Conservation (phyloP, 2,113 vertebrate species). For the Mesocricetus auratus region DNA sequence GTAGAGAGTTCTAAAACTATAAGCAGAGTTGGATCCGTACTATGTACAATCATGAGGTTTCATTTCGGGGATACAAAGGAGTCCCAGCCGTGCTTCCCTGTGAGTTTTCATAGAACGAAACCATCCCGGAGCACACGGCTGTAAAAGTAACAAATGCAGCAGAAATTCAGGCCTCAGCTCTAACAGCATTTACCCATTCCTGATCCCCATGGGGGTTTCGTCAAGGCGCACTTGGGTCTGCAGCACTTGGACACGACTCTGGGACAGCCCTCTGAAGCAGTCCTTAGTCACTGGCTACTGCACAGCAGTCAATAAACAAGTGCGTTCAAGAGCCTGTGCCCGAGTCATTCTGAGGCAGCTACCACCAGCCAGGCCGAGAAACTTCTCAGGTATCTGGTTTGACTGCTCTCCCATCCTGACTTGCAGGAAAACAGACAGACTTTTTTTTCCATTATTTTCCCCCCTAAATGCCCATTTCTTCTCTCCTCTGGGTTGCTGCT, state of each 20-base stretch:
- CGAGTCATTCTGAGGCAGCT: background rate
- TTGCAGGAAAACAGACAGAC: background rate
- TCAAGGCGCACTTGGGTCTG: background rate
- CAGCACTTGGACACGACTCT: background rate
- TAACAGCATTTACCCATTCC: background rate
- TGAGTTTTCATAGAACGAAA: slow-evolving; percentile 6
- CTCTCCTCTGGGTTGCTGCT: background rate
- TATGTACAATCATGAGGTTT: background rate
- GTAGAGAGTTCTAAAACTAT: background rate
- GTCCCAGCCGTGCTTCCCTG: background rate
- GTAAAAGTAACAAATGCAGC: background rate
- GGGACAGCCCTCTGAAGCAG: background rate
- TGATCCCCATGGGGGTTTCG: background rate
- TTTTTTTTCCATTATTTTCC: background rate
- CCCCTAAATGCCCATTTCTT: background rate
- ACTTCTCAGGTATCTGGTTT: slow-evolving; percentile 17
- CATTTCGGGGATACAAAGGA: slow-evolving; percentile 7
- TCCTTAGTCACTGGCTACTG: background rate
- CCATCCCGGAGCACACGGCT: background rate
- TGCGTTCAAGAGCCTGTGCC: background rate
- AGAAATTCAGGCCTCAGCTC: background rate
- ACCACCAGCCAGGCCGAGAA: background rate
- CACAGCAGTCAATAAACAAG: background rate
- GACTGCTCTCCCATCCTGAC: background rate
- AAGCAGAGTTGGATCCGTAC: background rate